phyloP scores from a whole-genome alignment of 30 jellyfish, hydroid and myxozoan genomes.

The Aurelia sp. region DNA sequence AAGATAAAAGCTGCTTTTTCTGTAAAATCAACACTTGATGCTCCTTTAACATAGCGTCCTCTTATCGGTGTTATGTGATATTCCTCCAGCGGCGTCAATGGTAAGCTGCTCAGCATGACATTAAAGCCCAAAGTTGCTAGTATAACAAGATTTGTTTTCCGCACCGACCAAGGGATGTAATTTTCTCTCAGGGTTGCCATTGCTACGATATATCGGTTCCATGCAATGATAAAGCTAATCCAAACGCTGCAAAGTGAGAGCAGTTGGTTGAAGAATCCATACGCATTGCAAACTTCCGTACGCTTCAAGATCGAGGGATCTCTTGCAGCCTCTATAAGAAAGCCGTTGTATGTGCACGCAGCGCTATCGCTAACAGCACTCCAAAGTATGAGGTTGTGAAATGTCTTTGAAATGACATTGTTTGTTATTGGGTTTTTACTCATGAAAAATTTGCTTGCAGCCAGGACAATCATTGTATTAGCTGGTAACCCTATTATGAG shows the following conservation, averaged over 20 bases:
- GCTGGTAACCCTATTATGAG: too few species aligned
- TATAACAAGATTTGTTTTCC: background rate
- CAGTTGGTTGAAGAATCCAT: conserved; percentile 9
- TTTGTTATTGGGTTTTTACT: background rate
- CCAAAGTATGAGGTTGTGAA: conserved; percentile 3
- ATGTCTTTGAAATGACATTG: conserved; percentile 4
- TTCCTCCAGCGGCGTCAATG: too few species aligned
- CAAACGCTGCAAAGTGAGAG: background rate
- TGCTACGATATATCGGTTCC: conserved; percentile 16
- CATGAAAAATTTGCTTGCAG: too few species aligned
- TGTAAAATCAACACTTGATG: too few species aligned
- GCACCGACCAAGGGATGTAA: conserved; percentile 3
- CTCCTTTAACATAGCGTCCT: too few species aligned
- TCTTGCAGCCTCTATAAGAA: background rate
- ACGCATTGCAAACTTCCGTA: background rate
- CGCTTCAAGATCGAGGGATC: background rate
- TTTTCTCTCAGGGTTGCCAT: background rate
- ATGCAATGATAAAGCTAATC: background rate
- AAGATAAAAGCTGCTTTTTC: too few species aligned
- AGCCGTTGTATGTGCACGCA: background rate
- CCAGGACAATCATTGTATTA: too few species aligned
- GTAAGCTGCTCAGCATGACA: too few species aligned
- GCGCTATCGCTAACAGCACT: background rate
- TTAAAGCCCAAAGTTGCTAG: too few species aligned
- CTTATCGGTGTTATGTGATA: too few species aligned